Conservation (phyloP, 2,113 vertebrate species). For the Myrmophylax atrothorax region DNA sequence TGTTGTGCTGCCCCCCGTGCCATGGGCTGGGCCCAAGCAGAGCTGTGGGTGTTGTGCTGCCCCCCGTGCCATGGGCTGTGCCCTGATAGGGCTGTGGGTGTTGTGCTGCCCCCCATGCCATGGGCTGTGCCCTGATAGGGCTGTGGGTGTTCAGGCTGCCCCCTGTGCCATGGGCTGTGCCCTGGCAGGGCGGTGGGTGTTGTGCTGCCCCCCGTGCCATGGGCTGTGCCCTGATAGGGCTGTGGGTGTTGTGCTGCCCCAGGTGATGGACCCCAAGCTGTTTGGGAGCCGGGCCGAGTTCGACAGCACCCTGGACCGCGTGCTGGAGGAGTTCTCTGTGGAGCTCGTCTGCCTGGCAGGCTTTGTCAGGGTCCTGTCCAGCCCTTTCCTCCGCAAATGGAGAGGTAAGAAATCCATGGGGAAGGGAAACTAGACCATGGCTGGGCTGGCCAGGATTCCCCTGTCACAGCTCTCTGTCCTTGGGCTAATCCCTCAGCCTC, state of each 20-base stretch:
- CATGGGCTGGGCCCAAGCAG: no score
- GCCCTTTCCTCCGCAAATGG: constrained; percentile 87
- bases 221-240: not conserved
- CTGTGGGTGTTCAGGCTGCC: no score
- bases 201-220: not conserved
- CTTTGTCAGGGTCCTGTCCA: constrained; percentile 86
- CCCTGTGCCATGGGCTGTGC: no score
- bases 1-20: no score
- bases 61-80: no score
- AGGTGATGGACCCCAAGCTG: constrained; percentile 89
- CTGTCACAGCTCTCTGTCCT: not conserved
- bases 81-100: no score
- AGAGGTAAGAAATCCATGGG: constrained; percentile 68
- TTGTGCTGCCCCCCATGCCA: no score
- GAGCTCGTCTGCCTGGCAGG: constrained; percentile 88
- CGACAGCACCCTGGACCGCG: constrained; percentile 82
- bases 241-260: not conserved
- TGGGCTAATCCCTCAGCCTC: not conserved
- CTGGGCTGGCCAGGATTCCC: not conserved
- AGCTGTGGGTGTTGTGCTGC: no score
- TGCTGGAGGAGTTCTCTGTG: constrained; percentile 85
- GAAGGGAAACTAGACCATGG: not conserved
- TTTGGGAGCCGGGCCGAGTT: constrained; percentile 88
- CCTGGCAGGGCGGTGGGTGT: no score
- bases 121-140: no score